Conservation (phyloP, 2,888 invertebrate genomes). For the Calliopum simillimum region DNA sequence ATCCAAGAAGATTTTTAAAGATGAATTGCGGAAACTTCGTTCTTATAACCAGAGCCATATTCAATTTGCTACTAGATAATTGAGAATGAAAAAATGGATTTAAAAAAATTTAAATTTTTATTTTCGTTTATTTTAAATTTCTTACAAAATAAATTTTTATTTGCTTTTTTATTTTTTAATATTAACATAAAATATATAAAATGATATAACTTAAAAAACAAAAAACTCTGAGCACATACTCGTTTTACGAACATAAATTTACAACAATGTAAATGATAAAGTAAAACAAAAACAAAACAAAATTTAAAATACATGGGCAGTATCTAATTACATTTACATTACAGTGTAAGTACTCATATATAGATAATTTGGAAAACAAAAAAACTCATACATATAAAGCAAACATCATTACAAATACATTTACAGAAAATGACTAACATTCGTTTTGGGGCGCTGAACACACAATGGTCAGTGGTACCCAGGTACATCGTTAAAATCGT, state of each 20-base stretch:
- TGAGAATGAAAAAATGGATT: no score
- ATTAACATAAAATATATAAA: background rate
- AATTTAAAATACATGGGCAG: background rate
- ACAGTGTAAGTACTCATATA: background rate
- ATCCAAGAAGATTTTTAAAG: no score
- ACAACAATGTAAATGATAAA: background rate
- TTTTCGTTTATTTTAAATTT: no score
- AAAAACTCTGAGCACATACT: background rate
- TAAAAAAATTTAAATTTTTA: no score
- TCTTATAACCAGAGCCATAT: no score
- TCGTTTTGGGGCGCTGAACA: constrained; percentile 48
- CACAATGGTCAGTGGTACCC: constrained; percentile 27
- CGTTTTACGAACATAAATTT: background rate
- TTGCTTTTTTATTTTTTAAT: no score
- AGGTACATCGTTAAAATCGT: constrained; percentile 54
- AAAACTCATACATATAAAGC: constrained; percentile 8
- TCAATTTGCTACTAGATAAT: no score
- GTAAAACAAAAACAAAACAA: constrained; percentile 1
- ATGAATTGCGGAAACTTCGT: no score
- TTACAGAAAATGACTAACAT: constrained; percentile 59
- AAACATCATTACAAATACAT: constrained; percentile 48
- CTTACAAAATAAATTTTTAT: no score
- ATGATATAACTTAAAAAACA: background rate
- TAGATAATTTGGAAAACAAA: background rate
- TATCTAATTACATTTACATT: no score